These are phyloP conservation scores for Metallyticus violacea DNA, from an alignment of 2,888 invertebrate genomes.

Conservation along the genomic window DNA sequence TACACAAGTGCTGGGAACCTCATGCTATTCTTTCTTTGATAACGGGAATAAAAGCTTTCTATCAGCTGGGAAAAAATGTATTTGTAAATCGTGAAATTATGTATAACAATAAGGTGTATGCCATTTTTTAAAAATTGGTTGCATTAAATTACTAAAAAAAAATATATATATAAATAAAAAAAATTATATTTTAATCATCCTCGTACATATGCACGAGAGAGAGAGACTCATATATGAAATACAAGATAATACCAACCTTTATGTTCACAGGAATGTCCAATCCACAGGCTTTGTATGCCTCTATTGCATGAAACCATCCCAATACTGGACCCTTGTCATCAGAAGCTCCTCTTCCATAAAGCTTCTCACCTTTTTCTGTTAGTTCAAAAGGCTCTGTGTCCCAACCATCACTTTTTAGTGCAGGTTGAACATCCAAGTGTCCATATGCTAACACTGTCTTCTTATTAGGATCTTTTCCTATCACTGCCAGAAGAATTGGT, in stretches of 20 bases:
- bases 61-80: no score
- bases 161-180: no score
- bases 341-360: constrained; percentile 87
- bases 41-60: no score
- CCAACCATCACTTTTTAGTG: constrained; percentile 91
- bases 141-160: no score
- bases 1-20: no score
- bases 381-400: constrained; percentile 90
- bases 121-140: no score
- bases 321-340: constrained; percentile 96
- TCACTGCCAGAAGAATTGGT: constrained; percentile 74
- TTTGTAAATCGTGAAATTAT: no score
- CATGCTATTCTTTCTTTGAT: no score
- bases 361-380: constrained; percentile 80
- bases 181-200: background rate
- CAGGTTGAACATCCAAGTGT: constrained; percentile 98
- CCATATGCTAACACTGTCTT: constrained; percentile 95
- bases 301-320: constrained; percentile 92
- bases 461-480: constrained; percentile 81
- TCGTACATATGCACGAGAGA: background rate
- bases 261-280: constrained; percentile 61
- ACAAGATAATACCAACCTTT: constrained; percentile 47
- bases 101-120: no score
- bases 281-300: constrained; percentile 75
- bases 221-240: background rate